Conservation (phyloP, 2,797 vertebrate species). For the Phoeniculus purpureus region DNA sequence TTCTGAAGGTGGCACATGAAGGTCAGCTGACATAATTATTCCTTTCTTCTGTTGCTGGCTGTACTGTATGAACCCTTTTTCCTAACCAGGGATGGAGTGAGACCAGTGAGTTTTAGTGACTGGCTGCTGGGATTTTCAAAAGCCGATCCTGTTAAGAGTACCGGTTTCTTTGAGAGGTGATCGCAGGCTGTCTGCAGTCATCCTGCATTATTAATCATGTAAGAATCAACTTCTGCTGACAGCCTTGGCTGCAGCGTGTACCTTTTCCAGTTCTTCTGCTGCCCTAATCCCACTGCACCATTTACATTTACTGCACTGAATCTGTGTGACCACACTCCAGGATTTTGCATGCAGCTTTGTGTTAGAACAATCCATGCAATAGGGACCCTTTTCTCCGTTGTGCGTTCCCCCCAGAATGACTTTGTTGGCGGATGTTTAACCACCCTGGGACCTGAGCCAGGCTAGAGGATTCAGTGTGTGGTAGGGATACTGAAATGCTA, state of each 20-base stretch:
- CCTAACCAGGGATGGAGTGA: neutral
- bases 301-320: neutral
- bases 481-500: slow-evolving; percentile 20
- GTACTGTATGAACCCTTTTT: neutral
- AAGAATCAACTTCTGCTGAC: slow-evolving; percentile 24
- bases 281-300: neutral
- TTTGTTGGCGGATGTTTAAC: neutral
- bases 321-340: neutral
- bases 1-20: neutral
- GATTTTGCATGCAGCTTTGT: neutral
- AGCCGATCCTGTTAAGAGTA: slow-evolving; percentile 14
- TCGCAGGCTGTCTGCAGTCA: slow-evolving; percentile 18
- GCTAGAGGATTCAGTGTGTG: slow-evolving; percentile 20
- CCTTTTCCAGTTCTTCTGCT: neutral
- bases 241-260: neutral
- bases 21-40: neutral
- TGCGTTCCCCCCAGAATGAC: neutral
- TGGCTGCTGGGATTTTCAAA: neutral
- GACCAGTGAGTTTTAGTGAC: neutral
- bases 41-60: neutral
- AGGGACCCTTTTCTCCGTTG: neutral
- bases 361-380: neutral
- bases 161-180: neutral
- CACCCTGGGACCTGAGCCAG: slow-evolving; percentile 33
- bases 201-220: slow-evolving; percentile 38